Percentiles rank a stretch among this genome's conserved stretches.
phyloP scores from a whole-genome alignment of 2,888 invertebrate genomes.

The Coenonympha glycerion region DNA sequence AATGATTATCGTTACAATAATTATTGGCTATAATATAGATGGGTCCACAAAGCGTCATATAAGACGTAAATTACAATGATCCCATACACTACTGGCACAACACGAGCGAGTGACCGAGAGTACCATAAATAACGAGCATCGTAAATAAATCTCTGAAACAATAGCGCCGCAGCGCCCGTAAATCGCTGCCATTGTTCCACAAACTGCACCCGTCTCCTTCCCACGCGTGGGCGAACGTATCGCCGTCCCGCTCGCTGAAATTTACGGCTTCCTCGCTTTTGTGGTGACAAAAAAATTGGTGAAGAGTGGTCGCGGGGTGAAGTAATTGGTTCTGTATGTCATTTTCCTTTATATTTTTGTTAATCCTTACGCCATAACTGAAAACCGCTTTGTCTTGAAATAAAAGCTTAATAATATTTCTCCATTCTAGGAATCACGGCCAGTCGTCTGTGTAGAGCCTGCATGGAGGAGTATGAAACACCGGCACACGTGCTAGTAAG shows the following conservation, averaged over 20 bases:
- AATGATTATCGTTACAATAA: too few species aligned
- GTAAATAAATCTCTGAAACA: constrained; percentile 23
- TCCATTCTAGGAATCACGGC: too few species aligned
- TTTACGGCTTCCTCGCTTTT: constrained; percentile 13
- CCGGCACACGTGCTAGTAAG: too few species aligned
- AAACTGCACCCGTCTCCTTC: constrained; percentile 20
- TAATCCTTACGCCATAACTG: too few species aligned
- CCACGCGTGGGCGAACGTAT: not conserved
- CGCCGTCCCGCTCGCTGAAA: constrained; percentile 6
- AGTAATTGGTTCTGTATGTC: not conserved
- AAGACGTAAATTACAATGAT: not conserved
- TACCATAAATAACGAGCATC: constrained; percentile 3
- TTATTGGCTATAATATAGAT: too few species aligned
- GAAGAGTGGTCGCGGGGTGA: not conserved
- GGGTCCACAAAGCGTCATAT: not conserved
- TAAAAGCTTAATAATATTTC: too few species aligned
- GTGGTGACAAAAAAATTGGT: constrained; percentile 9
- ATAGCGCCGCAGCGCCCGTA: constrained; percentile 25
- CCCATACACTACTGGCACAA: not conserved
- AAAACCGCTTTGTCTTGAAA: too few species aligned
- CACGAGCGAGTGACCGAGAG: not conserved
- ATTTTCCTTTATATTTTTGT: too few species aligned
- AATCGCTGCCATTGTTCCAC: constrained; percentile 27
- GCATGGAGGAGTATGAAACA: too few species aligned
- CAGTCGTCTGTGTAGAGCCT: too few species aligned